A percentile compares a stretch with the other conserved stretches of the same genome.
phyloP scores from a whole-genome alignment of 2,797 vertebrate species.

The Cyprinodon diabolis region DNA sequence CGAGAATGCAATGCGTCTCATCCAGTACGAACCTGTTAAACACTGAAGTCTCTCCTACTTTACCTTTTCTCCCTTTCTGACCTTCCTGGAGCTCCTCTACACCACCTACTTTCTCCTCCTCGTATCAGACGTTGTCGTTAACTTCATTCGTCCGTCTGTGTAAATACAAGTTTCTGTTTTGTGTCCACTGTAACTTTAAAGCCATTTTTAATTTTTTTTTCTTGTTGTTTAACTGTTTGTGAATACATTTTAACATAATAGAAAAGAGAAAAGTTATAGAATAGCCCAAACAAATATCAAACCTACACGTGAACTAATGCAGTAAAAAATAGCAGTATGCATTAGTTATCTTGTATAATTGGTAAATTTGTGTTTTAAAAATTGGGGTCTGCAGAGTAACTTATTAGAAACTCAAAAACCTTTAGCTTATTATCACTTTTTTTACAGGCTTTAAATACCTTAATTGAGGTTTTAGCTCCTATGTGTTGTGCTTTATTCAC shows the following conservation, averaged over 20 bases:
- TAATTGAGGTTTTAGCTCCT: conserved; percentile 32
- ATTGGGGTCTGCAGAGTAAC: background rate
- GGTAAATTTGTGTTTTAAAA: conserved; percentile 6
- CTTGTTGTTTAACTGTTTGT: conserved; percentile 36
- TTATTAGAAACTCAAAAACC: conserved; percentile 6
- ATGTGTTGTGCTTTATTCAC: conserved; percentile 33
- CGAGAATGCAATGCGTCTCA: conserved; percentile 82
- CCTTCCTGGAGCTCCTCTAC: conserved; percentile 11
- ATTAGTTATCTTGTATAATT: background rate
- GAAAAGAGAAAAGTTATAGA: conserved; percentile 5
- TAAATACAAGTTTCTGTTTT: conserved; percentile 63
- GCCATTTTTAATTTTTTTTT: conserved; percentile 26
- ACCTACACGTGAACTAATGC: background rate
- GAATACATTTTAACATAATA: conserved; percentile 24
- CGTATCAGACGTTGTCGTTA: background rate
- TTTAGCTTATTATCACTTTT: conserved; percentile 19
- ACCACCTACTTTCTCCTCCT: conserved; percentile 5
- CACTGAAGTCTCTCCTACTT: conserved; percentile 38
- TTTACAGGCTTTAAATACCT: conserved; percentile 49
- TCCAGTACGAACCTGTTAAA: conserved; percentile 78
- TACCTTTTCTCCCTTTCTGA: conserved; percentile 4
- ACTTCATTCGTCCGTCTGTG: conserved; percentile 30
- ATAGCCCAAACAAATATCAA: conserved; percentile 8
- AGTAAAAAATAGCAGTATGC: background rate
- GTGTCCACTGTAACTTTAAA: conserved; percentile 42